phyloP scores from a whole-genome alignment of 2,797 vertebrate genomes.

The Micropoecilia bifurca region DNA sequence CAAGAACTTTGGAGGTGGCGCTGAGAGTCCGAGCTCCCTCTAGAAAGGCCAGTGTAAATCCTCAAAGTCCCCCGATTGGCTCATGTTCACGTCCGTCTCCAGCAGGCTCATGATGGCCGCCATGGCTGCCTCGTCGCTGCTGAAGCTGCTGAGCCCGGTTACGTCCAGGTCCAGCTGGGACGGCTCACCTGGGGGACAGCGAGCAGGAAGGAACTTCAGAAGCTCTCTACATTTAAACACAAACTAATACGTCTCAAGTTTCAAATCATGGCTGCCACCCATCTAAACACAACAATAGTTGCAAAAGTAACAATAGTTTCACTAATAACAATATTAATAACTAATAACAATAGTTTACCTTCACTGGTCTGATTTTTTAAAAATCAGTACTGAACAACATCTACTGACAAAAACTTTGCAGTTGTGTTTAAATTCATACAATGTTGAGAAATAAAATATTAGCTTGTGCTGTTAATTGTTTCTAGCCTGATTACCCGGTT shows the following conservation, averaged over 20 bases:
- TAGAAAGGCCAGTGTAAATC: slow-evolving; percentile 92
- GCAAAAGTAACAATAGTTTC: too few relatives aligned
- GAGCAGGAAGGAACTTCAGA: background rate
- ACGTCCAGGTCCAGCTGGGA: slow-evolving; percentile 90
- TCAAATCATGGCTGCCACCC: background rate
- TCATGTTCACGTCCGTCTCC: slow-evolving; percentile 92
- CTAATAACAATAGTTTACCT: background rate
- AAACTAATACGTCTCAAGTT: background rate
- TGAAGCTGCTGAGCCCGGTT: slow-evolving; percentile 91
- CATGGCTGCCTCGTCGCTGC: slow-evolving; percentile 94
- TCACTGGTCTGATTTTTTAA: background rate
- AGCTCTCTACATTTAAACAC: background rate
- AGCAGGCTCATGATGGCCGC: slow-evolving; percentile 97
- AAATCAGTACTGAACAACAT: background rate
- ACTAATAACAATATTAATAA: too few relatives aligned
- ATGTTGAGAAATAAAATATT: background rate
- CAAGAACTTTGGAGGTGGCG: slow-evolving; percentile 14
- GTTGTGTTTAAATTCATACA: background rate
- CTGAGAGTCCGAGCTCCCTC: background rate
- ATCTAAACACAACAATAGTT: background rate
- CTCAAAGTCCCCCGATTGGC: slow-evolving; percentile 91
- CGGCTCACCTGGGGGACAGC: slow-evolving; percentile 80
- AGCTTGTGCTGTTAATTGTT: background rate
- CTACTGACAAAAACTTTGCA: background rate
- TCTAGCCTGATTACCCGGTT: background rate